Conservation (phyloP, 2,797 vertebrate species). For the Anguilla pacifica region DNA sequence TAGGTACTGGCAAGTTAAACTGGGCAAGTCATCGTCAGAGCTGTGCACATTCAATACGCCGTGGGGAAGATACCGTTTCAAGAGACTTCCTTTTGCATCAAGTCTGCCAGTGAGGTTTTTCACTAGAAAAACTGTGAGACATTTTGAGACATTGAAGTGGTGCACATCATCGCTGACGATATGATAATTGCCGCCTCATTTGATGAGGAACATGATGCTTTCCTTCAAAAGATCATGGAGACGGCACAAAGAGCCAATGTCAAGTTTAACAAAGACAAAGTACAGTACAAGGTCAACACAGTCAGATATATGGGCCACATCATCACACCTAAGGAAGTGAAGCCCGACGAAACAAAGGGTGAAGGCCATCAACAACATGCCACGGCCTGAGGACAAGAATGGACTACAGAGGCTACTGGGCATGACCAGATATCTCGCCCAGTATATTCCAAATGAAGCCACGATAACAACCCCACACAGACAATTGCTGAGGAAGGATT, state of each 20-base stretch:
- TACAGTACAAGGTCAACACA: conserved; percentile 7
- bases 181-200: conserved; percentile 39
- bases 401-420: conserved; percentile 36
- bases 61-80: background rate
- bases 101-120: conserved; percentile 11
- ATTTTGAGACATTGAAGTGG: background rate
- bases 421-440: conserved; percentile 32
- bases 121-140: background rate
- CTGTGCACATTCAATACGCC: conserved; percentile 8
- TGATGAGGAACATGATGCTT: conserved; percentile 33
- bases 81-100: background rate
- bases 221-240: conserved; percentile 34
- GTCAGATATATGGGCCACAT: conserved; percentile 31
- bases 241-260: conserved; percentile 7
- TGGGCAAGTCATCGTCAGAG: conserved; percentile 4
- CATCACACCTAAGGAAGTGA: background rate
- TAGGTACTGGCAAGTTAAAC: conserved; percentile 32
- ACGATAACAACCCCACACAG: conserved; percentile 35
- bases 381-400: conserved; percentile 32
- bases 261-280: conserved; percentile 29
- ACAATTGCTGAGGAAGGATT: conserved; percentile 36
- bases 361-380: conserved; percentile 32
- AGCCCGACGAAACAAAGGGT: background rate
- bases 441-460: conserved; percentile 35
- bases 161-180: conserved; percentile 34